These are phyloP conservation scores for Patiria miniata DNA, from an alignment of 35 echinoderm and acorn worm genomes.

Conservation along the genomic window DNA sequence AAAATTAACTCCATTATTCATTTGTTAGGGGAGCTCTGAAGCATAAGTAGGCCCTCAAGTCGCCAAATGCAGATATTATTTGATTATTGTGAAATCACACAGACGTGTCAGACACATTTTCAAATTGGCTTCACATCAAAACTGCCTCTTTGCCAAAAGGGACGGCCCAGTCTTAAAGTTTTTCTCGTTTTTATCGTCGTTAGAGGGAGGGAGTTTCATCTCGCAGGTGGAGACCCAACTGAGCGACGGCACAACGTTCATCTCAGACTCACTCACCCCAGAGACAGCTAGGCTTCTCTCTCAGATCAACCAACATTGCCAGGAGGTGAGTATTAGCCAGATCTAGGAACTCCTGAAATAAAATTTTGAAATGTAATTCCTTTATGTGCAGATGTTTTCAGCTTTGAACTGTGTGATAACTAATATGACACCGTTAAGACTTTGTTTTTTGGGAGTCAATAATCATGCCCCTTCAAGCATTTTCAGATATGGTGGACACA, in stretches of 20 bases:
- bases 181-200: not conserved
- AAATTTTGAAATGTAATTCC: not conserved
- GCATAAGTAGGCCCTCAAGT: no score
- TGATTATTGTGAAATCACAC: no score
- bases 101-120: no score
- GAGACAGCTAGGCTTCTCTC: constrained; percentile 34
- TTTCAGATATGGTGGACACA: not conserved
- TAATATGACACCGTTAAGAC: not conserved
- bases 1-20: no score
- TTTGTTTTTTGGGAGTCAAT: not conserved
- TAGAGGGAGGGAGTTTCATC: constrained; percentile 30
- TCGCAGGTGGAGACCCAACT: constrained; percentile 35
- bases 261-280: constrained; percentile 26
- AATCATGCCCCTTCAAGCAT: not conserved
- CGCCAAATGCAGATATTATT: no score
- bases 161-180: no score
- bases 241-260: constrained; percentile 22
- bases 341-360: not conserved
- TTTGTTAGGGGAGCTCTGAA: no score
- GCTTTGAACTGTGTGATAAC: not conserved
- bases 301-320: constrained; percentile 39
- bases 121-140: no score
- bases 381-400: not conserved
- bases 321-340: not conserved
- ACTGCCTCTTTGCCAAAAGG: no score